phyloP scores from a whole-genome alignment of 2,888 invertebrate species.

The Brachypalpus laphriformis region DNA sequence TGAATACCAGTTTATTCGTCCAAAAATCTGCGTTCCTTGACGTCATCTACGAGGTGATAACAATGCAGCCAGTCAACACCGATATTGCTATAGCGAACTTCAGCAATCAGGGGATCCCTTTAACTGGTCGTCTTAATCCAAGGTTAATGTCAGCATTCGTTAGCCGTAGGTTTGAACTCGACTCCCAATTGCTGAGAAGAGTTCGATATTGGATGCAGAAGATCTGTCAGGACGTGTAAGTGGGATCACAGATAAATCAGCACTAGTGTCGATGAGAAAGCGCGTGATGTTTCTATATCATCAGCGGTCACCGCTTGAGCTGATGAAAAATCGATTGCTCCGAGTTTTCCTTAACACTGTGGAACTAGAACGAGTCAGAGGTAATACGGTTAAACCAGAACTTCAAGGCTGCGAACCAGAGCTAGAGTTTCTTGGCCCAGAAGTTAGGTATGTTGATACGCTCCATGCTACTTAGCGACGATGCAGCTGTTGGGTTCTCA shows the following conservation, averaged over 20 bases:
- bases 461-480: no score
- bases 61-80: background rate
- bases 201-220: background rate
- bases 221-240: background rate
- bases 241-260: constrained; percentile 14
- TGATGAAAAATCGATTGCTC: background rate
- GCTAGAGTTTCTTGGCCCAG: no score
- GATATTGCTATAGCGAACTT: background rate
- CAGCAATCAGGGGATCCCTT: constrained; percentile 9
- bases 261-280: no score
- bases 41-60: constrained; percentile 6
- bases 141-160: constrained; percentile 1
- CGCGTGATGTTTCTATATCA: constrained; percentile 17
- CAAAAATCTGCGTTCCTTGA: no score
- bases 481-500: no score
- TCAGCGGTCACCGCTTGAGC: background rate
- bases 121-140: background rate
- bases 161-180: constrained; percentile 4
- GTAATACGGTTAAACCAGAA: no score
- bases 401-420: no score
- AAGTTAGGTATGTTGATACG: no score
- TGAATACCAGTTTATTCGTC: no score
- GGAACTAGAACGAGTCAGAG: no score
- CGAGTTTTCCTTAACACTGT: background rate
- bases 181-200: background rate